Evolutionary conservation across 2,113 vertebrate species (phyloP).

Genomic region (Neogobius melanostomus): DNA sequence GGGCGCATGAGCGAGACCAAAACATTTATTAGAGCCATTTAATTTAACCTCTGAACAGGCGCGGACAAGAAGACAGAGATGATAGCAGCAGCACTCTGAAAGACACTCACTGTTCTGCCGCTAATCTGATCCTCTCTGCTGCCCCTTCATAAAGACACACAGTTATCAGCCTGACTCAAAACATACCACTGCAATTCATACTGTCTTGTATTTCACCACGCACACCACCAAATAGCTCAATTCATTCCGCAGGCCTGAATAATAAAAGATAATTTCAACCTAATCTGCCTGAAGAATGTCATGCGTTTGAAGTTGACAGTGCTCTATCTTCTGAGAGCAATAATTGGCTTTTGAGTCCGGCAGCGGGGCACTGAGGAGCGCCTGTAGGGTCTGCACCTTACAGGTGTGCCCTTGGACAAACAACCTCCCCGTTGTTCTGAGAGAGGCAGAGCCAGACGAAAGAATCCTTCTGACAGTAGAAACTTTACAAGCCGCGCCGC

Average conservation of each 20-base stretch:
- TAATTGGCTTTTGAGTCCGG: constrained; percentile 89
- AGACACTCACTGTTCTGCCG: constrained; percentile 86
- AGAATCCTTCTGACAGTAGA: constrained; percentile 65
- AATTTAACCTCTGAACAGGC: constrained; percentile 97
- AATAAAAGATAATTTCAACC: constrained; percentile 98
- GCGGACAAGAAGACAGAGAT: constrained; percentile 86
- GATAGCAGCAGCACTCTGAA: constrained; percentile 85
- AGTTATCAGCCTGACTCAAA: constrained; percentile 91
- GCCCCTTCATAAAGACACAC: constrained; percentile 87
- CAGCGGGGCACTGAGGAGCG: constrained; percentile 81
- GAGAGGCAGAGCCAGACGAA: constrained; percentile 43
- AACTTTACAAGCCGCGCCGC: constrained; percentile 56
- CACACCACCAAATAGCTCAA: constrained; percentile 86
- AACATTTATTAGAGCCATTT: constrained; percentile 99
- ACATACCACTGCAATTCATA: constrained; percentile 95
- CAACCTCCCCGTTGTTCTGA: constrained; percentile 87
- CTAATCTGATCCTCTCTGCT: constrained; percentile 93
- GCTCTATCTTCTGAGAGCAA: constrained; percentile 85
- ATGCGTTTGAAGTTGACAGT: constrained; percentile 91
- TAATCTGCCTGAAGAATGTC: constrained; percentile 97
- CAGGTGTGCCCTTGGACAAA: constrained; percentile 88
- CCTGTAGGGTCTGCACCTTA: constrained; percentile 81
- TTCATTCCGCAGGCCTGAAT: constrained; percentile 81
- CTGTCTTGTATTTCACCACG: constrained; percentile 93
- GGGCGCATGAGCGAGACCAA: constrained; percentile 83